Conservation (phyloP, 2,888 invertebrate species). For the Tetrapedia diversipes region DNA sequence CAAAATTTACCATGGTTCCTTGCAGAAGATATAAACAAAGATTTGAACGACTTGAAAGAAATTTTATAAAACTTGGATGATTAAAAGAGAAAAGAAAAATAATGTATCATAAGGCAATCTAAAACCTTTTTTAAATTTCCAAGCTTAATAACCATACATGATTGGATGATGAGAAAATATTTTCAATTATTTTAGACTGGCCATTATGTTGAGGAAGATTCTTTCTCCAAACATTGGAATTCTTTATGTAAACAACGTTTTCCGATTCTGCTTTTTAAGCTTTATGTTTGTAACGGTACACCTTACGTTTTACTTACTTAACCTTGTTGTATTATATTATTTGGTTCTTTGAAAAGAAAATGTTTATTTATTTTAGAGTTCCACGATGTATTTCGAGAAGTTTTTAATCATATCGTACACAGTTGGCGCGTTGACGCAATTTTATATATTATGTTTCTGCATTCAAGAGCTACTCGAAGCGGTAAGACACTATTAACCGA, state of each 20-base stretch:
- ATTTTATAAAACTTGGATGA: too few species aligned
- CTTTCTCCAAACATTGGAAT: conserved; percentile 61
- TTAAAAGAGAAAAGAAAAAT: too few species aligned
- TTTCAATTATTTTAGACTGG: conserved; percentile 35
- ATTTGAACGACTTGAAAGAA: too few species aligned
- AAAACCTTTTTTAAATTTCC: too few species aligned
- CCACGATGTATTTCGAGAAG: conserved; percentile 16
- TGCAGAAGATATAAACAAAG: too few species aligned
- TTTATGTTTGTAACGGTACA: conserved; percentile 64
- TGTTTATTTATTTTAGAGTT: conserved; percentile 18
- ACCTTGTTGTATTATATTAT: neutral
- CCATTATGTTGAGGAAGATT: conserved; percentile 53
- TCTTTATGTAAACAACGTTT: conserved; percentile 64
- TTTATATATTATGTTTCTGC: conserved; percentile 69
- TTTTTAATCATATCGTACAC: conserved; percentile 46
- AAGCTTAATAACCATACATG: too few species aligned
- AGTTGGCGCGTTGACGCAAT: conserved; percentile 58
- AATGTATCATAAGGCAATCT: too few species aligned
- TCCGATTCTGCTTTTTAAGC: conserved; percentile 68
- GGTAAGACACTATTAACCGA: too few species aligned
- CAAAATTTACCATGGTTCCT: too few species aligned
- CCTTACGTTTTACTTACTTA: neutral
- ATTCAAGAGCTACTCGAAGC: conserved; percentile 69
- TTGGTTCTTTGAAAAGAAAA: neutral
- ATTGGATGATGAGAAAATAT: too few species aligned